Evolutionary conservation across 2,797 vertebrate species (phyloP).

Genomic region (Eurystomus glaucurus): DNA sequence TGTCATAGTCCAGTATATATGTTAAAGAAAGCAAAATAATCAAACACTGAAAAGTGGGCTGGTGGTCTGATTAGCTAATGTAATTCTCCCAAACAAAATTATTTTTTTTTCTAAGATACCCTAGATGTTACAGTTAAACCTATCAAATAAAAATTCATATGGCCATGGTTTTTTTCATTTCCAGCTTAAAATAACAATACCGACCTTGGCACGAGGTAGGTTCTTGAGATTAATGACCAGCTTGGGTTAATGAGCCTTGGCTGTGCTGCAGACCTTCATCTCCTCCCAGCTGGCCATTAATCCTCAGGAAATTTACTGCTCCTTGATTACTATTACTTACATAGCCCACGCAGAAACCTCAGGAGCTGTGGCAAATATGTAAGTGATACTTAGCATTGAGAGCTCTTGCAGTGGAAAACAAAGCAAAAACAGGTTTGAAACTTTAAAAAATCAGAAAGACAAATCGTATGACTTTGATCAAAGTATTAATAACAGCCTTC

Average conservation of each 20-base stretch:
- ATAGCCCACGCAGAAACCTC: neutral
- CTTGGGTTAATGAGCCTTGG: constrained; percentile 21
- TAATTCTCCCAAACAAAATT: neutral
- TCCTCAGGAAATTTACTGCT: constrained; percentile 26
- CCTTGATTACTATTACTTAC: neutral
- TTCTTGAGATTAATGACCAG: constrained; percentile 41
- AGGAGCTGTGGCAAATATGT: neutral
- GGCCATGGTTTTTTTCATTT: neutral
- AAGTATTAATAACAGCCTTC: neutral
- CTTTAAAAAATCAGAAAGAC: neutral
- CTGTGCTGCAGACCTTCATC: constrained; percentile 19
- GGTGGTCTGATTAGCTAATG: constrained; percentile 4
- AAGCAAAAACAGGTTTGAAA: neutral
- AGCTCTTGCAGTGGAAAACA: neutral
- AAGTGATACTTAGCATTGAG: neutral
- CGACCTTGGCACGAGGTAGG: neutral
- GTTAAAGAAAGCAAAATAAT: constrained; percentile 11
- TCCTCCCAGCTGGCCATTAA: neutral
- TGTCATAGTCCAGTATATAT: neutral
- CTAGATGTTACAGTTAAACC: neutral
- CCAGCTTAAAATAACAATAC: constrained; percentile 17
- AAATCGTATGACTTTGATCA: neutral
- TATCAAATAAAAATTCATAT: constrained; percentile 2
- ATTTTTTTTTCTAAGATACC: neutral
- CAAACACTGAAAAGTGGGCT: neutral